phyloP scores from a whole-genome alignment of 53 echinoderm and acorn worm genomes.

The Mesocentrotus franciscanus region DNA sequence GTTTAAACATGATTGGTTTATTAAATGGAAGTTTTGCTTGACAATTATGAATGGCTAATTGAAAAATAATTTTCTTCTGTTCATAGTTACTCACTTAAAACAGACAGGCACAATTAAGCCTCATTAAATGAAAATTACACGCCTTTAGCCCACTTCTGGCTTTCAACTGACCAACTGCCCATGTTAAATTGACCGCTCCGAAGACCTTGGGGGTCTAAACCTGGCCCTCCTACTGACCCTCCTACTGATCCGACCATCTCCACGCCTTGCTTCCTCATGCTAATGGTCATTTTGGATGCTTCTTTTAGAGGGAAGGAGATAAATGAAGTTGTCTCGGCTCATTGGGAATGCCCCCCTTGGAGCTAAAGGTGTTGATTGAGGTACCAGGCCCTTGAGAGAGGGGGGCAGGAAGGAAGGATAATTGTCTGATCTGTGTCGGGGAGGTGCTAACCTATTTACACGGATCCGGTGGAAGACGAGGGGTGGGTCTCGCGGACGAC shows the following conservation, averaged over 20 bases:
- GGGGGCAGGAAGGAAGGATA: conserved; percentile 43
- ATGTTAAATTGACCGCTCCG: conserved; percentile 46
- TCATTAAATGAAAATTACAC: conserved; percentile 38
- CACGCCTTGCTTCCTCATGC: neutral
- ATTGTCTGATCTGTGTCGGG: conserved; percentile 38
- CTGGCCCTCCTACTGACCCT: conserved; percentile 25
- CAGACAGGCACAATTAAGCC: conserved; percentile 31
- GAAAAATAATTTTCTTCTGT: neutral
- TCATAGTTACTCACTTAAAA: neutral
- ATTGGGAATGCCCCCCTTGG: conserved; percentile 18
- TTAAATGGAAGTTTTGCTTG: neutral
- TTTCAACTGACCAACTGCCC: neutral
- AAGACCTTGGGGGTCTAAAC: conserved; percentile 44
- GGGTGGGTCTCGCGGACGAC: neutral
- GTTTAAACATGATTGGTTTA: too few species aligned
- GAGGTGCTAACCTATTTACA: conserved; percentile 53
- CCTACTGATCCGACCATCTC: neutral
- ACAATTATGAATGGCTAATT: neutral
- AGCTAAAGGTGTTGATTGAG: neutral
- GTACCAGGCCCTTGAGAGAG: neutral
- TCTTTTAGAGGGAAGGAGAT: neutral
- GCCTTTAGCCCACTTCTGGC: neutral
- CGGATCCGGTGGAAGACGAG: conserved; percentile 4
- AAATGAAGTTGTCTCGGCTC: neutral
- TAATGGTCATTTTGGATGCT: neutral